Conservation (phyloP, 53 echinoderm and acorn worm species). For the Temnopleurus reevesii region DNA sequence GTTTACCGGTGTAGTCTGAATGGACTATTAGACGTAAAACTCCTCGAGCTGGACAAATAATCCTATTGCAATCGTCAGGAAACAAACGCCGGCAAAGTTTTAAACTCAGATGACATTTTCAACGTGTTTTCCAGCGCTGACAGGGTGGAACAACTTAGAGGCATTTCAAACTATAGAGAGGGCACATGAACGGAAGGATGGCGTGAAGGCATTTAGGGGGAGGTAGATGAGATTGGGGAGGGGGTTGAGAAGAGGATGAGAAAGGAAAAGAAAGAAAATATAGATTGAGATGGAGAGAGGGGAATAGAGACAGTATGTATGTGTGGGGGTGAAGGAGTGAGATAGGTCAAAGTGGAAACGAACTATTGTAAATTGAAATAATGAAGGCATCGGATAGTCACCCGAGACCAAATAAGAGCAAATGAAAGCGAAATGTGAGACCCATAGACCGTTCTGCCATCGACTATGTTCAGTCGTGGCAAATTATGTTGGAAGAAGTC, state of each 20-base stretch:
- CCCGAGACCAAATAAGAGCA: background rate
- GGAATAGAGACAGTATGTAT: background rate
- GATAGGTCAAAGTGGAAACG: background rate
- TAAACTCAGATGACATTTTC: constrained; percentile 46
- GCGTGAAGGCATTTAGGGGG: background rate
- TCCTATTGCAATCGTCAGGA: background rate
- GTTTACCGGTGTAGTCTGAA: too few relatives aligned
- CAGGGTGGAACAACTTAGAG: background rate
- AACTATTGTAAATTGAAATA: background rate
- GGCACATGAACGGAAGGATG: background rate
- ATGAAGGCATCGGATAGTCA: background rate
- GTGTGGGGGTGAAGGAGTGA: too few relatives aligned
- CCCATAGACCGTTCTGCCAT: background rate
- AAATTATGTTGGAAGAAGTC: too few relatives aligned
- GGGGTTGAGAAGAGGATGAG: background rate
- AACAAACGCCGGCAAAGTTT: background rate
- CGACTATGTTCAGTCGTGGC: too few relatives aligned
- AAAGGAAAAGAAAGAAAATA: background rate
- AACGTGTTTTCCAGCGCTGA: constrained; percentile 12
- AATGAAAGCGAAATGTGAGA: background rate
- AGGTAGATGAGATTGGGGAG: background rate
- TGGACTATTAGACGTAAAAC: background rate
- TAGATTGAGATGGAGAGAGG: background rate
- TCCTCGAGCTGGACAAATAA: constrained; percentile 51
- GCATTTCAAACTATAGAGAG: background rate